Evolutionary conservation across 2,113 vertebrate genomes (phyloP), one percentile per base, ranked within the genome.

Genomic region (Capreolus pygargus): DNA sequence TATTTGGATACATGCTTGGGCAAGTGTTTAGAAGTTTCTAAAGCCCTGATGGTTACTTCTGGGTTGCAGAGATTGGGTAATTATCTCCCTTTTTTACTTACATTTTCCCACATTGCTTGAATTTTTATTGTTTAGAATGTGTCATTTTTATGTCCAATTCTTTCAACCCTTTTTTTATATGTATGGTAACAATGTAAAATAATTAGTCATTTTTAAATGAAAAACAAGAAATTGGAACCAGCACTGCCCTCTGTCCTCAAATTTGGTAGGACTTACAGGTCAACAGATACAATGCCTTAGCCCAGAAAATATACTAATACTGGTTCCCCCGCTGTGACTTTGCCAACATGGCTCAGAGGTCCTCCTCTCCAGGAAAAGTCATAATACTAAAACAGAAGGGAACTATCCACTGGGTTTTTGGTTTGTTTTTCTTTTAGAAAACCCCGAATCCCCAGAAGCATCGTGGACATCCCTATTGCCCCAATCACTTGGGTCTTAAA

Each of bases 161-260:
- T 74, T 74, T 39, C 67, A 74, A 39, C 67, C n/a, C 36, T 74
- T 21, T 74, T 74, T 39, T 74, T 30, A 96, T 27, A 58, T 86
- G 52, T 84, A 70, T 3, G 10, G 36, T 67, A 89, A 30, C 57
- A 28, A 45, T 43, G 36, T 50, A 93, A 78, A 70, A 60, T 57
- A 60, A 94, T 79, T 28, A 89, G 23, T 91, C 6, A 57, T 94
- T 95, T 84, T 9, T 27, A 55, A 91, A 89, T 86, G 17, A 89
- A 92, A 93, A 94, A 33, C 19, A 67, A 96, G 45, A 60, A 87
- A 81, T 14, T 47, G 45, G 89, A 94, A 88, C 92, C 13, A 50
- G 47, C 86, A 45, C 87, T 85, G 47, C 36, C 33, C 3, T 81
- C 55, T 47, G 25, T 43, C 8, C 79, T 97, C 6, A 2, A 79